phyloP scores from a whole-genome alignment of 2,797 vertebrate species.

The Chiroxiphia lanceolata region DNA sequence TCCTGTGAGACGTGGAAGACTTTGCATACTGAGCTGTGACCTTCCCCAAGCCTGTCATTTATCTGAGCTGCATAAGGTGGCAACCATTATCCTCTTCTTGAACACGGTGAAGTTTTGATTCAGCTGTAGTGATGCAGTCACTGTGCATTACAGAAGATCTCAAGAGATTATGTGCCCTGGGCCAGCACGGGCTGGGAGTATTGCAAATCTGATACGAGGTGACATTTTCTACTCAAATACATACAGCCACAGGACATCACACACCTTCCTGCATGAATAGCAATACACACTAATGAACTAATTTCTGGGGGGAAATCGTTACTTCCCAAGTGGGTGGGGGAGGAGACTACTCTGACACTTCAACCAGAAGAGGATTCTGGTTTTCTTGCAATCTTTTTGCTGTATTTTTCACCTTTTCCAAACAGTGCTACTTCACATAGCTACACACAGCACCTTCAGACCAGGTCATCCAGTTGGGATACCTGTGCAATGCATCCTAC shows the following conservation, averaged over 20 bases:
- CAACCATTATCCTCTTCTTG: not conserved
- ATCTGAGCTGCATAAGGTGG: constrained; percentile 11
- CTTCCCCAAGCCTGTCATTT: constrained; percentile 16
- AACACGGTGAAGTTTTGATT: not conserved
- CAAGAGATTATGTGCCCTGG: constrained; percentile 5
- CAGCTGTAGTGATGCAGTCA: constrained; percentile 6
- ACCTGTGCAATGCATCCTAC: not conserved
- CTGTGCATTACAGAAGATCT: constrained; percentile 19
- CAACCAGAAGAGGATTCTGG: not conserved
- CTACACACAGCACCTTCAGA: not conserved
- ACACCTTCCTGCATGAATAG: constrained; percentile 38
- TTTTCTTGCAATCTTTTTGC: not conserved
- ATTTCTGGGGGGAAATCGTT: not conserved
- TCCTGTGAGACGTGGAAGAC: not conserved
- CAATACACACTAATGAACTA: constrained; percentile 38
- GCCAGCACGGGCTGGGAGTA: constrained; percentile 5
- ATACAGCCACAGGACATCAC: constrained; percentile 28
- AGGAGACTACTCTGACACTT: not conserved
- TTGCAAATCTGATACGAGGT: constrained; percentile 42
- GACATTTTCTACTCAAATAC: constrained; percentile 51
- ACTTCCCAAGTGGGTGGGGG: not conserved
- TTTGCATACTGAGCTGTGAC: not conserved
- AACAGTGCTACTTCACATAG: not conserved
- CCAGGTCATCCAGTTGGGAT: not conserved
- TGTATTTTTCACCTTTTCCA: not conserved